Evolutionary conservation across 2,888 invertebrate species (phyloP).

Genomic region (Dynastes grantii): DNA sequence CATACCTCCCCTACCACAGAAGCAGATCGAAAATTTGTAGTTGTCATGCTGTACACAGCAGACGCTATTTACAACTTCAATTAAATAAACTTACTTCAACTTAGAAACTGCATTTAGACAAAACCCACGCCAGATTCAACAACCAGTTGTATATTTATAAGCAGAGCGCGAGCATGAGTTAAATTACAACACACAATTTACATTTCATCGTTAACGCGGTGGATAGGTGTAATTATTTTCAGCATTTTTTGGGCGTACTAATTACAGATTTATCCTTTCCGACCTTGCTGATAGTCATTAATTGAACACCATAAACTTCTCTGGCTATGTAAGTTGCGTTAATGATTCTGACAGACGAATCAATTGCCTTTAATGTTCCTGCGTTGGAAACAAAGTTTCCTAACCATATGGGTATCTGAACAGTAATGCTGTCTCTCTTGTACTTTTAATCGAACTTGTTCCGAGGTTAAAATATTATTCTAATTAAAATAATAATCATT

Average conservation of each 20-base stretch:
- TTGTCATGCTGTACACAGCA: not conserved
- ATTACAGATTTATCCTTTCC: conserved; percentile 39
- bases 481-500: conserved; percentile 7
- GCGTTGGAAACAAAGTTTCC: not conserved
- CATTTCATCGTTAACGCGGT: conserved; percentile 37
- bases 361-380: conserved; percentile 30
- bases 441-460: not conserved
- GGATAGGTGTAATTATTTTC: conserved; percentile 34
- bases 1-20: too few relatives aligned
- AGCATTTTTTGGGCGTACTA: conserved; percentile 31
- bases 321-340: conserved; percentile 38
- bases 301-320: conserved; percentile 33
- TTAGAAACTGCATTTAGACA: conserved; percentile 11
- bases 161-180: conserved; percentile 24
- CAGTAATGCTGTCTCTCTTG: not conserved
- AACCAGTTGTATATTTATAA: conserved; percentile 19
- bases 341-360: conserved; percentile 38
- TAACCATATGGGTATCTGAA: not conserved
- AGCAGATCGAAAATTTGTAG: not conserved
- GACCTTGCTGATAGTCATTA: conserved; percentile 25
- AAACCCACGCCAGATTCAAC: conserved; percentile 6
- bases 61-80: conserved; percentile 22
- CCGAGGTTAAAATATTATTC: not conserved
- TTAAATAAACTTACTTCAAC: conserved; percentile 16
- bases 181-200: conserved; percentile 39